A percentile compares a stretch with the other conserved stretches of the same genome.
phyloP scores from a whole-genome alignment of 2,797 vertebrate species.

The Gymnothorax reevesii region DNA sequence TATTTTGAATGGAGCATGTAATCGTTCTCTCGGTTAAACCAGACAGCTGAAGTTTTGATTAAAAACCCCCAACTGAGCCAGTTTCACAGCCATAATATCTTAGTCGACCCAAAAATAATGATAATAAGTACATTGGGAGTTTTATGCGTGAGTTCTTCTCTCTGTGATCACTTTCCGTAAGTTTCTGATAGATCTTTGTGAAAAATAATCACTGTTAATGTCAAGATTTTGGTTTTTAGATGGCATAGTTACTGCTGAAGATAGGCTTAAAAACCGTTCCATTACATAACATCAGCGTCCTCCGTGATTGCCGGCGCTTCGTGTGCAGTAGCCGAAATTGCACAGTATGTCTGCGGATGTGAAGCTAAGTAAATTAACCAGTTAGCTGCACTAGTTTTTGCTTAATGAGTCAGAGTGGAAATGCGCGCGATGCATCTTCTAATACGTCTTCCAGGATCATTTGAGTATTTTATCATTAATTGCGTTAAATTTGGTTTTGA shows the following conservation, averaged over 20 bases:
- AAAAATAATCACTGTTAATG: background rate
- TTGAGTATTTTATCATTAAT: background rate
- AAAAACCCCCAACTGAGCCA: background rate
- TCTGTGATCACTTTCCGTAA: background rate
- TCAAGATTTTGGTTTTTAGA: background rate
- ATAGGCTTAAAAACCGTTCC: background rate
- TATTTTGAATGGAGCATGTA: background rate
- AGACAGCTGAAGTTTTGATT: background rate
- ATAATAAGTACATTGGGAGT: background rate
- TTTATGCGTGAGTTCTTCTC: background rate
- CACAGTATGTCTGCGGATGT: background rate
- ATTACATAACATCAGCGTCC: background rate
- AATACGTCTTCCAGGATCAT: background rate
- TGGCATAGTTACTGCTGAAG: background rate
- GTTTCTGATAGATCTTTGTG: background rate
- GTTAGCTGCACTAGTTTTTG: background rate
- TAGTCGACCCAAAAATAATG: background rate
- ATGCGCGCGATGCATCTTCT: background rate
- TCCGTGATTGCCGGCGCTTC: background rate
- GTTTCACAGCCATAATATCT: background rate
- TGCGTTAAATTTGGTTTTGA: background rate
- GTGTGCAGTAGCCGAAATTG: background rate
- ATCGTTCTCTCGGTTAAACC: background rate
- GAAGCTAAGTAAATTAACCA: background rate
- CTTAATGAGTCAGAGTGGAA: background rate